Base-by-base conservation (phyloP, 2,113 vertebrate species). In the Plestiodon gilberti region DNA sequence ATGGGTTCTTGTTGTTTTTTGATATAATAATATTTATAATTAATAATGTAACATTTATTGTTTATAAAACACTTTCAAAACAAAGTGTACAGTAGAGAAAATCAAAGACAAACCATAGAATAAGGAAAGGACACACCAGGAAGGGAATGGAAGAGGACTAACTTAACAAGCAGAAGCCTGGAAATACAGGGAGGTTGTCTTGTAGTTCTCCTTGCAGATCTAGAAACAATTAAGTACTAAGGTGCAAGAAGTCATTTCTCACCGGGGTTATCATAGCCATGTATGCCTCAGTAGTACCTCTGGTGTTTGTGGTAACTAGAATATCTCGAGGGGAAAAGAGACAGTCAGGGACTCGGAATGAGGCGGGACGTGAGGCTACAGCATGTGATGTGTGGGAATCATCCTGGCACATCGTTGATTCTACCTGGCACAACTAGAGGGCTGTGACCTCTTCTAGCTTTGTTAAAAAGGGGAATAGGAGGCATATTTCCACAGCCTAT, bases 51-150 rank as follows among this genome's bases (percentile, higher is more conserved):
- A 15, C 17, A 57, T 57, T 79, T 79, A 79, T 85, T 71, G 70
- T 85, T 86, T 80, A 80, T 73, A 79, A 79, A 59, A n/a, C 33
- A 25, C 65, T 85, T 70, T 78, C 52, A 78, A 79, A 61, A 35
- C 65, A 71, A 30, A 71, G 35, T 80, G 13, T 43, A 23, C 25
- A 33, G 55, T n/a, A 43, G 30, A 59, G 61, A 62, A 61, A 76
- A 71, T 73, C 14, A 48, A 79, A 71, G 62, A 55, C 15, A 48
- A 43, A 43, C 30, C 17, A 73, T 33, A 70, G 30, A 70, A 70
- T 43, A 78, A 40, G 17, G 28, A n/a, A 6, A 71, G 33, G 61
- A 40, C 61, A 77, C 33, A 48, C 20, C 33, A 64, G 43, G 35
- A 43, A 71, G 22, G 43, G 33, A 15, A 61, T 59, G n/a, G 77